These are phyloP conservation scores for Cataglyphis rosenhaueri DNA, from an alignment of 2,888 invertebrate genomes.

Conservation along the genomic window DNA sequence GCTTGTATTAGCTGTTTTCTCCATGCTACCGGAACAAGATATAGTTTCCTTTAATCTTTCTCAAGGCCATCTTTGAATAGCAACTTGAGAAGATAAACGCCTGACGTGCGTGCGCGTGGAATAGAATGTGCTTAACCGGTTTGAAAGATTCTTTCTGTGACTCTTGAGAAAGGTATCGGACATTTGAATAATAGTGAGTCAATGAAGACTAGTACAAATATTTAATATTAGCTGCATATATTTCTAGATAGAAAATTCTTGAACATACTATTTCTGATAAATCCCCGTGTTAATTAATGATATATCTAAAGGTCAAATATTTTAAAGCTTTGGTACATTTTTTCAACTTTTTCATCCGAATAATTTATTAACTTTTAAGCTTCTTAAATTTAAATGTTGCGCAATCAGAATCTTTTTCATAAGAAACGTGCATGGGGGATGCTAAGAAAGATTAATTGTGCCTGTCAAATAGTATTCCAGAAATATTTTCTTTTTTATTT, in stretches of 20 bases:
- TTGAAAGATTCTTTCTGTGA: background rate
- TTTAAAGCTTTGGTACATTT: background rate
- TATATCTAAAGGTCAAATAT: background rate
- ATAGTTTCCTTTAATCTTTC: background rate
- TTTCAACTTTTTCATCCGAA: background rate
- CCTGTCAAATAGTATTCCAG: background rate
- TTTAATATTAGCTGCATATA: background rate
- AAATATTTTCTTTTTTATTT: background rate
- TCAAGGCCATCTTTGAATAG: slow-evolving; percentile 5
- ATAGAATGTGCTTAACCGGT: slow-evolving; percentile 33
- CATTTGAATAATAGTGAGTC: background rate
- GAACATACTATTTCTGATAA: background rate
- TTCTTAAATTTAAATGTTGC: background rate
- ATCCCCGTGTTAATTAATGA: background rate
- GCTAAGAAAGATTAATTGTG: background rate
- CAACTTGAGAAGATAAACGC: slow-evolving; percentile 29
- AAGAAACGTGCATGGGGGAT: background rate
- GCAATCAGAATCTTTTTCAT: background rate
- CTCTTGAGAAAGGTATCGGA: background rate
- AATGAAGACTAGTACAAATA: background rate
- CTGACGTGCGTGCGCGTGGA: background rate
- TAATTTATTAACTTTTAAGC: background rate
- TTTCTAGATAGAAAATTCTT: background rate
- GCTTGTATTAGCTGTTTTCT: background rate
- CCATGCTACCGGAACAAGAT: slow-evolving; percentile 1